These are phyloP conservation scores for Gymnogyps californianus DNA, from an alignment of 2,113 vertebrate species.

Conservation along the genomic window DNA sequence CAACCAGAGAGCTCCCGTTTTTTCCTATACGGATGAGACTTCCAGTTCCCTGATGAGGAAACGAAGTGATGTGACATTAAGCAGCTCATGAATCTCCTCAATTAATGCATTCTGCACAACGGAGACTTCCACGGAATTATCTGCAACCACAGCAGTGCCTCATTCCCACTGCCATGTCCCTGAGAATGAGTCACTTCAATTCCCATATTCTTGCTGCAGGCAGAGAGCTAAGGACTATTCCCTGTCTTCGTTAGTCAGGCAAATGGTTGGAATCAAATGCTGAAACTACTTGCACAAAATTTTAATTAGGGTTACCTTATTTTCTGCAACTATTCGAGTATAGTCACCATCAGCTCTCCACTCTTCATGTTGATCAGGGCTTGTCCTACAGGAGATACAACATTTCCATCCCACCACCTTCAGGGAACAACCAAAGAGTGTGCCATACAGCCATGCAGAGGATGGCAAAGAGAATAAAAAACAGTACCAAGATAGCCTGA, in stretches of 20 bases:
- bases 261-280: background rate
- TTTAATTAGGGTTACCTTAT: background rate
- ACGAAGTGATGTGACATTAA: slow-evolving; percentile 24
- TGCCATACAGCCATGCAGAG: background rate
- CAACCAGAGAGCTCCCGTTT: background rate
- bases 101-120: slow-evolving; percentile 46
- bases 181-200: slow-evolving; percentile 40
- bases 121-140: slow-evolving; percentile 54
- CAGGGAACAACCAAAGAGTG: background rate
- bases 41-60: slow-evolving; percentile 9
- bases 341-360: background rate
- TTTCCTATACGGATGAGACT: background rate
- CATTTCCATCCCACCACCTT: background rate
- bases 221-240: slow-evolving; percentile 21
- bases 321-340: background rate
- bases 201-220: slow-evolving; percentile 10
- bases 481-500: background rate
- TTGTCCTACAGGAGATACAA: background rate
- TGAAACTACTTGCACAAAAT: background rate
- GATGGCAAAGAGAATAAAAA: background rate
- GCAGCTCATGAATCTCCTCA: slow-evolving; percentile 44
- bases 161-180: background rate
- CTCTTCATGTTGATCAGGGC: background rate
- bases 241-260: background rate
- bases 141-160: slow-evolving; percentile 41